Evolutionary conservation across 2,888 invertebrate species (phyloP).

Genomic region (Epirrhoe tristata): DNA sequence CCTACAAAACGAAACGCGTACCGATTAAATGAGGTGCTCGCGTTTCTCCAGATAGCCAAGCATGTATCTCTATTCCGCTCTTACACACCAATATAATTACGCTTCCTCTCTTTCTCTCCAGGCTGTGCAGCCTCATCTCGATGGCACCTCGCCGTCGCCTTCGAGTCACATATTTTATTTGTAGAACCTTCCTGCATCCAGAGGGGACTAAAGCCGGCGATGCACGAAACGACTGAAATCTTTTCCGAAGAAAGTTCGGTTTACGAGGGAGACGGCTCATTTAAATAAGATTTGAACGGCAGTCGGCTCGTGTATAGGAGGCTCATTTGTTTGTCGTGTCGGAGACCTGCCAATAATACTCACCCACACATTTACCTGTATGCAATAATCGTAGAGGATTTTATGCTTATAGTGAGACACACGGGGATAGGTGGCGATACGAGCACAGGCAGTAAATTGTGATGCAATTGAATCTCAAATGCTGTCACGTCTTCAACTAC

Average conservation of each 20-base stretch:
- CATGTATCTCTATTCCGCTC: conserved; percentile 60
- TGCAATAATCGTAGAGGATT: conserved; percentile 73
- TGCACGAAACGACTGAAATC: conserved; percentile 61
- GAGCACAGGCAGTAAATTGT: conserved; percentile 59
- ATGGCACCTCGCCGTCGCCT: conserved; percentile 83
- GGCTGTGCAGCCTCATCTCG: conserved; percentile 79
- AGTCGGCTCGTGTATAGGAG: conserved; percentile 62
- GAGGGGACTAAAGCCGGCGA: conserved; percentile 74
- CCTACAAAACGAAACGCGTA: conserved; percentile 82
- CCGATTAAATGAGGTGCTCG: conserved; percentile 85
- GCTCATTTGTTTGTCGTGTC: conserved; percentile 68
- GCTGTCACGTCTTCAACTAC: conserved; percentile 56
- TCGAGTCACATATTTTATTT: conserved; percentile 85
- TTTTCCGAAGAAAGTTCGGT: conserved; percentile 48
- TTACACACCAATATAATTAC: conserved; percentile 43
- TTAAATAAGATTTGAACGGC: conserved; percentile 44
- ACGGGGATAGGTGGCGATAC: conserved; percentile 63
- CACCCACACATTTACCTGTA: conserved; percentile 76
- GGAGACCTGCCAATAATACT: conserved; percentile 80
- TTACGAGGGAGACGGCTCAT: conserved; percentile 40
- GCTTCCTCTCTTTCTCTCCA: conserved; percentile 61
- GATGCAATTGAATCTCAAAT: conserved; percentile 61
- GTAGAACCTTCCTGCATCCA: conserved; percentile 83
- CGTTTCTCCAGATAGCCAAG: conserved; percentile 83
- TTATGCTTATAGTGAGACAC: conserved; percentile 69